A percentile compares a stretch with the other conserved stretches of the same genome.
Conservation (phyloP, 2,888 invertebrate species). For the Dicyrtoma fusca region DNA sequence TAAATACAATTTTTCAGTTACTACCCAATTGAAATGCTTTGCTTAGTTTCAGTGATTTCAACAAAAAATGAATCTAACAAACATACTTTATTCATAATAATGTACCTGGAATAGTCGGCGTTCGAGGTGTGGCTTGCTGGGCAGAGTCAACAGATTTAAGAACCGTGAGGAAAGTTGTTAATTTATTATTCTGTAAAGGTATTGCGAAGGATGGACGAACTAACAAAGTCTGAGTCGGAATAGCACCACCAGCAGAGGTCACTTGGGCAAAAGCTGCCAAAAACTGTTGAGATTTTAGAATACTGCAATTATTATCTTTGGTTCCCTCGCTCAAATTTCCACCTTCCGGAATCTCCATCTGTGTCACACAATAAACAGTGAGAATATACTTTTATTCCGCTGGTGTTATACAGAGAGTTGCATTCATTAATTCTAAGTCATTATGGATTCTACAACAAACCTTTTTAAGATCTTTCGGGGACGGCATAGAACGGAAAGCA, state of each 20-base stretch:
- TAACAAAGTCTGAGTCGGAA: constrained; percentile 50
- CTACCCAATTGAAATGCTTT: too few relatives aligned
- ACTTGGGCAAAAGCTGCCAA: constrained; percentile 52
- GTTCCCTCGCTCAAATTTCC: background rate
- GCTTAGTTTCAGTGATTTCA: too few relatives aligned
- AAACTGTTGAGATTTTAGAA: constrained; percentile 31
- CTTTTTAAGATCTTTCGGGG: constrained; percentile 62
- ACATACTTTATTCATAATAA: background rate
- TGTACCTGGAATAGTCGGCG: constrained; percentile 14
- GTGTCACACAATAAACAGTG: background rate
- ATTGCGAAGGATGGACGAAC: constrained; percentile 52
- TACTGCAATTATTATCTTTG: constrained; percentile 10
- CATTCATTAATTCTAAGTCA: background rate
- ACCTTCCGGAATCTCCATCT: constrained; percentile 4
- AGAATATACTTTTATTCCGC: too few relatives aligned
- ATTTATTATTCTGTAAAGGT: constrained; percentile 46
- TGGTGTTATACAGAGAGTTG: too few relatives aligned
- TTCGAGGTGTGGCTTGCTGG: constrained; percentile 1
- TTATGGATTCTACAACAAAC: background rate
- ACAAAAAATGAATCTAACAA: too few relatives aligned
- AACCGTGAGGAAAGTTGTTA: constrained; percentile 53
- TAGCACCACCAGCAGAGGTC: constrained; percentile 44
- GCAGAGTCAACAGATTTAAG: constrained; percentile 51
- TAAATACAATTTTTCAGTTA: too few relatives aligned
- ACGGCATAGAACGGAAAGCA: constrained; percentile 86